Evolutionary conservation across 2,113 vertebrate species (phyloP), one percentile per base, ranked within the genome.

Genomic region (Crotophaga sulcirostris): DNA sequence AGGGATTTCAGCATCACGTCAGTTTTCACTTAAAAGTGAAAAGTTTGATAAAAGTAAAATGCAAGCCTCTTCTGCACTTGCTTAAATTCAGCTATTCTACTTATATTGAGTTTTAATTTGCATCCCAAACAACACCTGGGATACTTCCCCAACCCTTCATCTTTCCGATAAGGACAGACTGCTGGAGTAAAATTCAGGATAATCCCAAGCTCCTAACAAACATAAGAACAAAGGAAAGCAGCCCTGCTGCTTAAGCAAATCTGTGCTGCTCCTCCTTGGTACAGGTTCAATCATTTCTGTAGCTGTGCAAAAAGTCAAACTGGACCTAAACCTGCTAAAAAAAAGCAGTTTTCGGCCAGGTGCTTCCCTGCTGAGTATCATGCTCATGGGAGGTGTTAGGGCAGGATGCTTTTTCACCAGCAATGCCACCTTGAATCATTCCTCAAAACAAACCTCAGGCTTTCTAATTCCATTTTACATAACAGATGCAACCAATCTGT

Each of bases 401-500:
- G 47, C 34, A 78, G 14, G 40, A 72, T 26, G 52, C 20, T 72
- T 86, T 80, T 69, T 52, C 74, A 91, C 55, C 68, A 68, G 60
- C 66, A 79, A 64, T 44, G 52, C 25, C 74, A 89, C 36, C 44
- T 78, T 26, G 14, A 89, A 87, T 54, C 11, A 60, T 54, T 90
- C 34, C 64, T 63, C 80, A 87, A 87, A 86, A 67, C 25, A 67
- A 81, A 29, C 21, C 31, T 64, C 18, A 11, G 45, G 33, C 54
- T 62, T 77, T 91, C 68, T 73, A 47, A 24, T 73, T 73, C 54
- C 55, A 85, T 47, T n/a, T 58, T 4, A 9, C 28, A 8, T 15
- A 89, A 73, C 90, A 96, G 84, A 90, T 88, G 89, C 47, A 91
- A 69, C 55, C 63, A 90, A 62, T 78, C 45, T 81, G 76, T 19